Base-by-base conservation (phyloP, 2,113 vertebrate genomes). In the Labrus mixtus region DNA sequence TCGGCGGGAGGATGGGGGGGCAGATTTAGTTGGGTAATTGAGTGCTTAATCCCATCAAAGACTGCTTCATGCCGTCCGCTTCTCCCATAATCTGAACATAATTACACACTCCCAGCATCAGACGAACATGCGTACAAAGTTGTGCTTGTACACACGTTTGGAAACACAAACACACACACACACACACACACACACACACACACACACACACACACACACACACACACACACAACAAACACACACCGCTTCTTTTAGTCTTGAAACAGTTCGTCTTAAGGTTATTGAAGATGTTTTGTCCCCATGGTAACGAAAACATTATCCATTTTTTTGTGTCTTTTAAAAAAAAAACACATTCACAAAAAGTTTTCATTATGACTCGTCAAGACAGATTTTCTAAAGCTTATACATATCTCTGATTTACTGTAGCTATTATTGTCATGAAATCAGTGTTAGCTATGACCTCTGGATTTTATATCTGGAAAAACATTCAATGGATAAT, bases 21-120 rank as follows among this genome's bases (percentile, higher is more conserved):
- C 61, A 75, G 84, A 89, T 41, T 92, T 89, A 79, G 80, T 75
- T 79, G 91, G 87, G 90, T 92, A 93, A 93, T 93, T 91, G 89
- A 92, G 93, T 89, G 85, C 81, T 85, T 93, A 93, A 94, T 93
- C 90, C 93, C 89, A 93, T 94, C 91, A 93, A 94, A 93, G 92
- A 84, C 80, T 76, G 85, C 85, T 82, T 86, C 78, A 86, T 88
- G 87, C 84, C 37, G 67, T 84, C 81, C 64, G 70, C 86, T 82
- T 87, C 83, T 83, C 55, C 88, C 75, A 76, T 93, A 93, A 94
- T 93, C 91, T 93, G 80, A 69, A 73, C 84, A 71, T 92, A 92
- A 92, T 92, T 93, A 92, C 85, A 92, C 88, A 93, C 82, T 82
- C 56, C 20, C 64, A 73, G 86, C 48, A 56, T 85, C 70, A 75